phyloP scores from a whole-genome alignment of 2,888 invertebrate genomes.

The Antitype chi region DNA sequence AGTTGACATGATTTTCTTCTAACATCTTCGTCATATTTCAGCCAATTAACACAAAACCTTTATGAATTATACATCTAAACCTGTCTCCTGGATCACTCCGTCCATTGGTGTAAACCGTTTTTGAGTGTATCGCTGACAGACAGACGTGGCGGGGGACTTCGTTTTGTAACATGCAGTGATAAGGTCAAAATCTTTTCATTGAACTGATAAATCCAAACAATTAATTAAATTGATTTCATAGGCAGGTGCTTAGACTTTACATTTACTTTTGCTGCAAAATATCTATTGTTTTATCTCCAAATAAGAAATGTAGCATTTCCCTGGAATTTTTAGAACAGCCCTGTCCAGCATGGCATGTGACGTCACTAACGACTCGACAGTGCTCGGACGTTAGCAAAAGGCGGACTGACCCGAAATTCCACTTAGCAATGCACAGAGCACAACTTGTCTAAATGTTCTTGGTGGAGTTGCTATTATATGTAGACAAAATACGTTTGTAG shows the following conservation, averaged over 20 bases:
- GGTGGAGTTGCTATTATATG: slow-evolving; percentile 1
- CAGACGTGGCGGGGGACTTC: no score
- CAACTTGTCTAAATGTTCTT: slow-evolving; percentile 28
- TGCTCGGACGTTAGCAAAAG: slow-evolving; percentile 76
- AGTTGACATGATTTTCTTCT: no score
- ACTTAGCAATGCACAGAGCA: slow-evolving; percentile 68
- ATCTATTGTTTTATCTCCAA: background rate
- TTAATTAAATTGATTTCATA: no score
- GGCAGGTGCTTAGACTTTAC: background rate
- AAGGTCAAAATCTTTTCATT: no score
- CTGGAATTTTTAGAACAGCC: slow-evolving; percentile 27
- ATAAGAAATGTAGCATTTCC: background rate
- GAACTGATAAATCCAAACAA: no score
- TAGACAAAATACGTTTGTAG: background rate
- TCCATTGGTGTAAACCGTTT: no score
- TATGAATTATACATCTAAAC: no score
- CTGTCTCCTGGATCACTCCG: no score
- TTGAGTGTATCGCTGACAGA: no score
- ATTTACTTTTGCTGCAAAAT: background rate
- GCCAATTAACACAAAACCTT: no score
- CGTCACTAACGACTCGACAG: slow-evolving; percentile 73
- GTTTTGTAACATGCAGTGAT: no score
- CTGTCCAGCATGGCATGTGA: slow-evolving; percentile 47
- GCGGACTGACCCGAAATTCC: slow-evolving; percentile 79
- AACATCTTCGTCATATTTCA: no score